Conservation (phyloP, 2,113 vertebrate genomes). For the Hippocampus zosterae region DNA sequence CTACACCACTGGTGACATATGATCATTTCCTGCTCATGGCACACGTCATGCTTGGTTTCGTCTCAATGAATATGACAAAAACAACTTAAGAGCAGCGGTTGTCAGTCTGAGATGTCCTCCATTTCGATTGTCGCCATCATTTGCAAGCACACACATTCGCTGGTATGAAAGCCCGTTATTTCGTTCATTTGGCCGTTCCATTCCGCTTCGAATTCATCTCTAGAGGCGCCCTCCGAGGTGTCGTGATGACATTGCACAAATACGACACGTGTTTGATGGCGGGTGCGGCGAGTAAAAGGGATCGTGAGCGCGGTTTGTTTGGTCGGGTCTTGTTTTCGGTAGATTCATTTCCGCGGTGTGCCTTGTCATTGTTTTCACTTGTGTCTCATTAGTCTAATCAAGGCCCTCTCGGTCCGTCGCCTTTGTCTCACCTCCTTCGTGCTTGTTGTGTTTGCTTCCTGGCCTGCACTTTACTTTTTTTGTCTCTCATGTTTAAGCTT, state of each 20-base stretch:
- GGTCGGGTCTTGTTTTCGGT: background rate
- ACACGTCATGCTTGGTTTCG: background rate
- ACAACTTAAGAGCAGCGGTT: background rate
- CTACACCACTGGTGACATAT: no score
- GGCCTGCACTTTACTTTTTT: background rate
- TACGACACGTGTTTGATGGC: background rate
- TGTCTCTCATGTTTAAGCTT: background rate
- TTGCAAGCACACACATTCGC: conserved; percentile 21
- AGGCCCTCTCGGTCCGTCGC: background rate
- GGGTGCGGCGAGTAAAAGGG: background rate
- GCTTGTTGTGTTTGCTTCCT: background rate
- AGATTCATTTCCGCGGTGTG: background rate
- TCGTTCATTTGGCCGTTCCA: conserved; percentile 8
- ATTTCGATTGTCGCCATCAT: conserved; percentile 36
- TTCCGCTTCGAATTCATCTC: conserved; percentile 9
- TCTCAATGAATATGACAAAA: background rate
- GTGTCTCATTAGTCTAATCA: conserved; percentile 3
- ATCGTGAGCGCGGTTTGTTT: background rate
- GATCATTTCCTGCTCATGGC: no score
- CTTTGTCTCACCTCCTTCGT: background rate
- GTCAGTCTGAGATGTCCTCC: conserved; percentile 5
- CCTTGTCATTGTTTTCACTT: conserved; percentile 3
- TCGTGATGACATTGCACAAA: background rate
- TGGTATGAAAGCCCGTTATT: conserved; percentile 28
- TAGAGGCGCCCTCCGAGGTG: conserved; percentile 9